Percentiles rank a stretch among this genome's conserved stretches.
Conservation (phyloP, 2,797 vertebrate genomes). For the Myotis daubentonii region DNA sequence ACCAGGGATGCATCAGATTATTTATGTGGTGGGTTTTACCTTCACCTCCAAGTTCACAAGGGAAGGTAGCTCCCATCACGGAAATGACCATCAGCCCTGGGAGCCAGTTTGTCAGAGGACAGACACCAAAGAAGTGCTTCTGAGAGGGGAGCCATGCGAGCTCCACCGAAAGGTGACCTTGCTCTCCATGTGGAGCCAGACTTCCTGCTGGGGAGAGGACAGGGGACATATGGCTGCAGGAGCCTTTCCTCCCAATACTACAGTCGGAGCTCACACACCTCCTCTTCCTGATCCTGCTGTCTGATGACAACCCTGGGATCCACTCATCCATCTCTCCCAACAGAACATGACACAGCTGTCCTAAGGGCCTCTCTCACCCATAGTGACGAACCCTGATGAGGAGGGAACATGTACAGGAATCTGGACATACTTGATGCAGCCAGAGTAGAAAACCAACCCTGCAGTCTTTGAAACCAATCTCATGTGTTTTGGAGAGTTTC, state of each 20-base stretch:
- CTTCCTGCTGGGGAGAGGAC: neutral
- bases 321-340: neutral
- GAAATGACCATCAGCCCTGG: neutral
- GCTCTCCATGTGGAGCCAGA: neutral
- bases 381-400: neutral
- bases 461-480: neutral
- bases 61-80: neutral
- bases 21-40: neutral
- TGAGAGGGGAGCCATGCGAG: neutral
- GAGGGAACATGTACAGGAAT: neutral
- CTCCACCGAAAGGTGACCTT: neutral
- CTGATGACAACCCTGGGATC: neutral
- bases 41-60: neutral
- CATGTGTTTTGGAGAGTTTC: neutral
- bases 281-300: neutral
- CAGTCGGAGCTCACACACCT: neutral
- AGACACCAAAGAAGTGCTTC: neutral
- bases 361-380: neutral
- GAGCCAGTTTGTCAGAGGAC: neutral
- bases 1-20: neutral
- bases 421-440: neutral
- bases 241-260: neutral
- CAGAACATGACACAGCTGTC: rapidly evolving
- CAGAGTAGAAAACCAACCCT: neutral
- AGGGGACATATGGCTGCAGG: neutral